These are phyloP conservation scores for Cryptocephalus moraei DNA, from an alignment of 2,888 invertebrate genomes.

Conservation along the genomic window DNA sequence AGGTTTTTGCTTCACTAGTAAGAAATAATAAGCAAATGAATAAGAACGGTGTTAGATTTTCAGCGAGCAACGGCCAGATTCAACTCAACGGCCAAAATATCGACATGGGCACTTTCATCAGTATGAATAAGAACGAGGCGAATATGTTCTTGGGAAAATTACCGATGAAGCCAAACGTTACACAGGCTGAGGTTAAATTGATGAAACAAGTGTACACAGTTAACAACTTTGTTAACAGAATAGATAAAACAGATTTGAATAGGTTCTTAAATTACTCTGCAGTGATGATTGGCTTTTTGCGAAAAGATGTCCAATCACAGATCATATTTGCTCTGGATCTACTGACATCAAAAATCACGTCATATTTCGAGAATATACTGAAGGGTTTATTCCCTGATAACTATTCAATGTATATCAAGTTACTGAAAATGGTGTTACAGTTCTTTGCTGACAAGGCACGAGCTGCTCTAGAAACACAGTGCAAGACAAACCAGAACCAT, in stretches of 20 bases:
- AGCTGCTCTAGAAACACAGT: no score
- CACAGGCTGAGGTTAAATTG: neutral
- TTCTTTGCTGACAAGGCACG: slow-evolving; percentile 12
- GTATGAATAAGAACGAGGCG: slow-evolving; percentile 19
- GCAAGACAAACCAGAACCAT: slow-evolving; percentile 11
- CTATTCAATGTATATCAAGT: slow-evolving; percentile 4
- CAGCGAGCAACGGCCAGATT: slow-evolving; percentile 24
- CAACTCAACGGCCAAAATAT: slow-evolving; percentile 24
- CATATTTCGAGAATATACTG: slow-evolving; percentile 6
- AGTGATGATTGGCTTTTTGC: neutral
- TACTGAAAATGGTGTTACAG: slow-evolving; percentile 8
- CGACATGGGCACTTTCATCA: slow-evolving; percentile 24
- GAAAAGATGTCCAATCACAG: neutral
- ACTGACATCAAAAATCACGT: slow-evolving; percentile 1
- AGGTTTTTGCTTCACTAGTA: slow-evolving; percentile 45
- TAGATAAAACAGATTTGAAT: neutral
- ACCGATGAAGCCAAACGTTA: slow-evolving; percentile 2
- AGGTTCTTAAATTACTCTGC: neutral
- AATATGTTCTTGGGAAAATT: slow-evolving; percentile 17
- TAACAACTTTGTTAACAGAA: neutral
- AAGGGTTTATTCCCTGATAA: slow-evolving; percentile 8
- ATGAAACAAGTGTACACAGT: slow-evolving; percentile 1
- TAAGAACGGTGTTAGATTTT: slow-evolving; percentile 35
- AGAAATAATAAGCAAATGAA: slow-evolving; percentile 46
- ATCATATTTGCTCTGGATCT: slow-evolving; percentile 4